Percentiles rank a stretch among this genome's conserved stretches.
These are phyloP conservation scores for Pelusios castaneus DNA, from an alignment of 2,113 vertebrate genomes.

Conservation along the genomic window DNA sequence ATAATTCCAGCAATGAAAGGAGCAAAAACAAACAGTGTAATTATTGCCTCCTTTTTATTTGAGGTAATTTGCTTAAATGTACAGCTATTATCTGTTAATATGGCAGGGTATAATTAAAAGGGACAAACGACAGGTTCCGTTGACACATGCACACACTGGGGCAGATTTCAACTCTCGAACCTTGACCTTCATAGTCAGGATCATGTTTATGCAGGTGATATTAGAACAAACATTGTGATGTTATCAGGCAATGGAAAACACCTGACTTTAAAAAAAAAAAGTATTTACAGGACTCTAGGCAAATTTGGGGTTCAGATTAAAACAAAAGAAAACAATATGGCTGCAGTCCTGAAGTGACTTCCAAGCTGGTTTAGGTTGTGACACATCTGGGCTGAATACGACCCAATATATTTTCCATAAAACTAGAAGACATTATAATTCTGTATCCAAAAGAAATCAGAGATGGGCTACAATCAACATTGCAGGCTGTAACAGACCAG, in stretches of 20 bases:
- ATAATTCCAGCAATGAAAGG: constrained; percentile 66
- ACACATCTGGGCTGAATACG: background rate
- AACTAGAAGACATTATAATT: background rate
- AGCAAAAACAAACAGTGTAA: constrained; percentile 55
- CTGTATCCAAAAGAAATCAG: rapidly evolving
- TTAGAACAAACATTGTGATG: background rate
- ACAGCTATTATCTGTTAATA: constrained; percentile 62
- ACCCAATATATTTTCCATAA: background rate
- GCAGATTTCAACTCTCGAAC: constrained; percentile 40
- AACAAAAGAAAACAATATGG: background rate
- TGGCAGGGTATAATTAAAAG: constrained; percentile 46
- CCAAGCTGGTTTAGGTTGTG: background rate
- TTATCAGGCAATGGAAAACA: constrained; percentile 5
- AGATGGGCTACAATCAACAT: rapidly evolving
- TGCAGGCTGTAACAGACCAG: rapidly evolving
- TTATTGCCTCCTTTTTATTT: constrained; percentile 56
- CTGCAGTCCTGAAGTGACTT: background rate
- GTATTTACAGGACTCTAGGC: background rate
- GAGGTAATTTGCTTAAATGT: constrained; percentile 68
- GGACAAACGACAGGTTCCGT: background rate
- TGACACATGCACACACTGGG: background rate
- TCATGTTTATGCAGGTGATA: constrained; percentile 35
- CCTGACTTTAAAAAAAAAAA: background rate
- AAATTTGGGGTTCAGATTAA: background rate
- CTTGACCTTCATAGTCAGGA: constrained; percentile 6